Base-by-base conservation (phyloP, 2,113 vertebrate species). In the Cyanoderma ruficeps region DNA sequence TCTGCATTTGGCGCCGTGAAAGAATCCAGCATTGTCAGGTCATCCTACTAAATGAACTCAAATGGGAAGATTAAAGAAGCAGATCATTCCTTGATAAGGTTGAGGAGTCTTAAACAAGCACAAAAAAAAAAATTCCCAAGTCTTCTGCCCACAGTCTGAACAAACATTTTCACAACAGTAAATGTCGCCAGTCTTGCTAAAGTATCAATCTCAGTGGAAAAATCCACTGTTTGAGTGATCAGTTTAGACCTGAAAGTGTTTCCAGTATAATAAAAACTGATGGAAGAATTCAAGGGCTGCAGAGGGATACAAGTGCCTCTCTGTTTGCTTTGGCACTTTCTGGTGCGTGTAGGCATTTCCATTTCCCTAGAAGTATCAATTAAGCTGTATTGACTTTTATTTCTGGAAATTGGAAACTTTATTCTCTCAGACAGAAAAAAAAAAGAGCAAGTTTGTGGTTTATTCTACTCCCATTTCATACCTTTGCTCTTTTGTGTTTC, bases 201-300 rank as follows among this genome's bases (percentile, higher is more conserved):
- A 76, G 2, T 64, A 90, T 89, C 90, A 88, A 79, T 83, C 93
- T 93, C 57, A 39, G 59, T 94, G 94, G 96, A 96, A 97, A 95
- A 96, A 93, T 90, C 81, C 94, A 65, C 74, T 42, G 77, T 88
- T 56, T 72, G 95, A 91, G 47, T 77, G 88, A 94, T 95, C 91
- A 83, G 33, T 74, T 93, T 41, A 84, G 93, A 76, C 64, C 94
- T 95, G 76, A 89, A 91, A 95, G 78, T 6, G 0, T 92, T 97
- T 93, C 92, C 96, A 96, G 83, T 80, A 77, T 91, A 94, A 92
- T 97, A 96, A 97, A 95, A 97, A 85, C 93, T 55, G 72, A 95
- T 89, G 96, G 96, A 96, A 95, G 95, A 92, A 95, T 95, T 95
- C 44, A 24, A 65, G 94, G 86, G 86, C 93, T 96, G 83, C 83